These are phyloP conservation scores for Fratercula arctica DNA, from an alignment of 2,797 vertebrate species.

Conservation along the genomic window DNA sequence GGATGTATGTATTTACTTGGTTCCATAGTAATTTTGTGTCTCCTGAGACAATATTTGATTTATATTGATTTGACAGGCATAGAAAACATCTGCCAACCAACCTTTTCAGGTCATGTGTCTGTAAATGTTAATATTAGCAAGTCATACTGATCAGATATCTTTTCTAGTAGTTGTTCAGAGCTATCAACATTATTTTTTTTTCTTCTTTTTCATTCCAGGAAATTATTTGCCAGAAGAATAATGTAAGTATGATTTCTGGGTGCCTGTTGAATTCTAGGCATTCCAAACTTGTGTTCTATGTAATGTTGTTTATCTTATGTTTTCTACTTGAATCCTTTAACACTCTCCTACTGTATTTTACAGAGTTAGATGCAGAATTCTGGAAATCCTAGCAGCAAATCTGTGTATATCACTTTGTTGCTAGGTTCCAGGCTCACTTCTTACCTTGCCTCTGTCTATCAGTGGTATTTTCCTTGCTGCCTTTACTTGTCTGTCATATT, in stretches of 20 bases:
- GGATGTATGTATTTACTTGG: not conserved
- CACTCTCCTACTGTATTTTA: not conserved
- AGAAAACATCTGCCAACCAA: not conserved
- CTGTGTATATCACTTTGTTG: slow-evolving; percentile 25
- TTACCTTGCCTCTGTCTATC: slow-evolving; percentile 16
- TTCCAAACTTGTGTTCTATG: not conserved
- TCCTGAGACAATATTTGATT: not conserved
- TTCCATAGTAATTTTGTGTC: not conserved
- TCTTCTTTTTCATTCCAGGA: slow-evolving; percentile 81
- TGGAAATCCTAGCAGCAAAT: slow-evolving; percentile 12
- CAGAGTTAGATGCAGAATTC: slow-evolving; percentile 11
- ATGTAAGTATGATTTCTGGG: slow-evolving; percentile 85
- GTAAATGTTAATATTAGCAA: not conserved
- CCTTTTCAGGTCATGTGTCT: not conserved
- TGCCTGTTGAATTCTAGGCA: not conserved
- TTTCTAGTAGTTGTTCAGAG: not conserved
- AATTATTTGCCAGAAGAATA: slow-evolving; percentile 99
- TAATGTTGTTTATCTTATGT: not conserved
- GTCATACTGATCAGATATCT: not conserved
- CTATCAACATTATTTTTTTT: not conserved
- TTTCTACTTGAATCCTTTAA: not conserved
- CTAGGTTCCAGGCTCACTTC: slow-evolving; percentile 36
- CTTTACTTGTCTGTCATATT: not conserved
- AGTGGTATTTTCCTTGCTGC: slow-evolving; percentile 7
- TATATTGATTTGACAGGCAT: not conserved